Base-by-base conservation (phyloP, 2,113 vertebrate species). In the Nerophis lumbriciformis region DNA sequence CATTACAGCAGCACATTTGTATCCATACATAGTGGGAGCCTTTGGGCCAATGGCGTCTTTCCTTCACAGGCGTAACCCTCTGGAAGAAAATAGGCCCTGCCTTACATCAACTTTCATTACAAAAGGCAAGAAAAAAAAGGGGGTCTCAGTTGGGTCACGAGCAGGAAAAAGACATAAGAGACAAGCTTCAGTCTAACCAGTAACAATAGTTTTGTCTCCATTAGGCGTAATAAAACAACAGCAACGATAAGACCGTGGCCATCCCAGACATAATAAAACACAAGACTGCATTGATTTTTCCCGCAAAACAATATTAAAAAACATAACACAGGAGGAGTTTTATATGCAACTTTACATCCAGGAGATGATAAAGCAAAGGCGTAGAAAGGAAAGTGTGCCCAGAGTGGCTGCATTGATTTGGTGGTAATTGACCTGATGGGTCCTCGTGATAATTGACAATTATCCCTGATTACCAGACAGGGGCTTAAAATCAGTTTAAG, bases 371-470 rank as follows among this genome's bases (percentile, higher is more conserved):
- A 72, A 74, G 73, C 50, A 56, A 39, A 73, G 10, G 11, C 28
- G 28, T 28, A 69, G 72, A 73, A 79, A 82, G 65, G 65, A 81
- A 42, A 16, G 55, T 19, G 19, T 39, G 12, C 39, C 39, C 55
- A 44, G 16, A 88, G 80, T 82, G 87, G 79, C 80, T 63, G 69
- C 83, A 90, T 92, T 88, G 90, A 92, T 87, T 87, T 85, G 36
- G 77, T 68, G 68, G 89, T 90, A 90, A 91, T 90, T 90, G 89
- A 90, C 90, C 89, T 88, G 85, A 90, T 89, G 85, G 88, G 85
- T 90, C 88, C 85, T 88, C 87, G 90, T 92, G 90, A 91, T 91
- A 91, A 91, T 90, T 91, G 90, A 91, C 88, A 89, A 90, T 92
- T 92, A 90, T 90, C 89, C 89, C 81, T 90, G 88, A 92, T 92